These are phyloP conservation scores for Fulmarus glacialis DNA, from an alignment of 2,113 vertebrate species.

Conservation along the genomic window DNA sequence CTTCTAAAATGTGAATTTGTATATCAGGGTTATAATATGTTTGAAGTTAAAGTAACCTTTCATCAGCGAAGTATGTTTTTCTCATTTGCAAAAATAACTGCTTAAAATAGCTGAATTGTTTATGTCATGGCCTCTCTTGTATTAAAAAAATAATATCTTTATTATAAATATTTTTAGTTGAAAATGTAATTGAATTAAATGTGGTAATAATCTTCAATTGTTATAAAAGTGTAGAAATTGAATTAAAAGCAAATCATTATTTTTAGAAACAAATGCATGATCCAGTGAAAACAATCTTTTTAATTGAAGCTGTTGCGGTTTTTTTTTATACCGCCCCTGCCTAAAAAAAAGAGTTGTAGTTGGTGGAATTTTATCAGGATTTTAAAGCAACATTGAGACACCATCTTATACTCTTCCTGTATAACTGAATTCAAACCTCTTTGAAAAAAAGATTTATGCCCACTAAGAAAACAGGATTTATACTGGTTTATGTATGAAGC, in stretches of 20 bases:
- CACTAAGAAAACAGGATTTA: background rate
- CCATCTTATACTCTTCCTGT: background rate
- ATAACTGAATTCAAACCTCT: background rate
- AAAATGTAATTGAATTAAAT: background rate
- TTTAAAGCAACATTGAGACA: background rate
- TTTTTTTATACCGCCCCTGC: background rate
- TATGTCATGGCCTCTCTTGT: background rate
- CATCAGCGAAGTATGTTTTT: background rate
- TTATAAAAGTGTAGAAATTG: background rate
- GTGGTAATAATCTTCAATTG: background rate
- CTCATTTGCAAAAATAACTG: background rate
- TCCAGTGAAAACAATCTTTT: background rate
- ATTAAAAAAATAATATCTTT: background rate
- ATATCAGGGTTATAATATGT: background rate
- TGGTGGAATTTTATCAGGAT: background rate
- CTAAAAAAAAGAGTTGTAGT: background rate
- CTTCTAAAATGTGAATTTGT: background rate
- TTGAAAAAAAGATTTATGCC: background rate
- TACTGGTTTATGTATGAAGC: background rate
- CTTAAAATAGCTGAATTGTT: background rate
- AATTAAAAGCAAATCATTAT: background rate
- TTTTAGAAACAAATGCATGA: background rate
- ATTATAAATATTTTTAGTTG: background rate
- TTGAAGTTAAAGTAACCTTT: background rate
- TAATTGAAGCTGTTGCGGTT: background rate